These are phyloP conservation scores for Cotesia chilonis DNA, from an alignment of 1,140 invertebrate genomes.

Conservation along the genomic window DNA sequence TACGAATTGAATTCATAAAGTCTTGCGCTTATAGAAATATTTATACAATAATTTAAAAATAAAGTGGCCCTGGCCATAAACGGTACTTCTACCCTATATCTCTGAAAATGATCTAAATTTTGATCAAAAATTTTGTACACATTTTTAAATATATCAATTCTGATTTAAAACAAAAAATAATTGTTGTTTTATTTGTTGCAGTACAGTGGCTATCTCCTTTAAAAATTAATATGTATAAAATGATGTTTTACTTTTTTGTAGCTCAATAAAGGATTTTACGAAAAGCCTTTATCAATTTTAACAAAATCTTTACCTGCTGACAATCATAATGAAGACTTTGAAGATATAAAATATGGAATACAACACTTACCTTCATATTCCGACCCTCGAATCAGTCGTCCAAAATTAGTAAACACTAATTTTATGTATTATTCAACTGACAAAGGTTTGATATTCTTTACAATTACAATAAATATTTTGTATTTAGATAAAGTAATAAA, in stretches of 20 bases:
- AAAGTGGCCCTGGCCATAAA: too few species aligned
- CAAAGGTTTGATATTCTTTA: conserved; percentile 45
- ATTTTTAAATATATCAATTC: too few species aligned
- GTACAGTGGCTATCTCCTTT: too few species aligned
- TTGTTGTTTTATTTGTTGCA: too few species aligned
- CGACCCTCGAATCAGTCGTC: conserved; percentile 47
- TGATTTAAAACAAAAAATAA: too few species aligned
- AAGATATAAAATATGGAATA: conserved; percentile 50
- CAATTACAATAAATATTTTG: neutral
- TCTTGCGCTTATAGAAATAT: too few species aligned
- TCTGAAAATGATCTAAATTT: too few species aligned
- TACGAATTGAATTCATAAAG: too few species aligned
- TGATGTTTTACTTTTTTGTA: conserved; percentile 51
- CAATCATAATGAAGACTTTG: conserved; percentile 56
- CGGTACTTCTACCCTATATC: too few species aligned
- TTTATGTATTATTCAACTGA: conserved; percentile 59
- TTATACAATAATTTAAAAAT: too few species aligned
- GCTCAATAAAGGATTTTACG: conserved; percentile 66
- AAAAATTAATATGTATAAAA: too few species aligned
- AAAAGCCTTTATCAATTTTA: conserved; percentile 59
- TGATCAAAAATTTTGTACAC: too few species aligned
- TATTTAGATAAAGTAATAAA: neutral
- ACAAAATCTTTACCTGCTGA: conserved; percentile 49
- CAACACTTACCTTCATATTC: conserved; percentile 52
- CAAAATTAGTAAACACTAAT: conserved; percentile 55